Evolutionary conservation across 2,113 vertebrate species (phyloP), one percentile per base, ranked within the genome.

Genomic region (Himantopus leucocephalus): DNA sequence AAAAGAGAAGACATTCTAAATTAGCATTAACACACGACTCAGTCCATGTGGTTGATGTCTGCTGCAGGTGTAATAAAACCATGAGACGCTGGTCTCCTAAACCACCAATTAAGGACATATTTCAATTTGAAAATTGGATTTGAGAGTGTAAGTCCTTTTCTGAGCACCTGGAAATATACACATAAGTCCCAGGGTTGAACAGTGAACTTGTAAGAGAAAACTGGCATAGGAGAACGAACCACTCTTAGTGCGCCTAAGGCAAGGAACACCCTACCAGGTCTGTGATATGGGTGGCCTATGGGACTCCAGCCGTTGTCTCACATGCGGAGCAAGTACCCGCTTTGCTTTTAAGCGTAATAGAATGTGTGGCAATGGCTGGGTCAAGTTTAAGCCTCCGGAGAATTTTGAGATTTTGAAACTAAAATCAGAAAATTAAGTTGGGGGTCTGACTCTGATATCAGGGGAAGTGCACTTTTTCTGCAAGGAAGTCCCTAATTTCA

Each of bases 301-400:
- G n/a, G n/a, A 43, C 30, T 72, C 30, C 89, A 77, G 73, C 60
- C 52, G 3, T 3, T 58, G 11, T 50, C 73, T 59, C 45, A 5
- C 2, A 8, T 1, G 8, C 10, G 15, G 6, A 55, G 24, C 37
- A 73, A 85, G 37, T 5, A 3, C 14, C 71, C 90, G 47, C 43
- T 71, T 48, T 60, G 50, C 23, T 75, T 89, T 52, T 39, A 50
- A 29, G 34, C 50, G 5, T 39, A 18, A 87, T 22, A 72, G 81
- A 94, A 63, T 56, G n/a, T n/a, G 10, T 50, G 85, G 82, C 88
- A 70, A 63, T 27, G 62, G 85, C 77, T 92, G 92, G 76, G 7
- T 71, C 13, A 26, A 48, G 55, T 52, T 79, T 22, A 71, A 90
- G 56, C 64, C 55, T 85, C 24, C 48, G 59, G 48, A 56, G 50